These are phyloP conservation scores for Idaea straminata DNA, from an alignment of 2,888 invertebrate genomes.

Conservation along the genomic window DNA sequence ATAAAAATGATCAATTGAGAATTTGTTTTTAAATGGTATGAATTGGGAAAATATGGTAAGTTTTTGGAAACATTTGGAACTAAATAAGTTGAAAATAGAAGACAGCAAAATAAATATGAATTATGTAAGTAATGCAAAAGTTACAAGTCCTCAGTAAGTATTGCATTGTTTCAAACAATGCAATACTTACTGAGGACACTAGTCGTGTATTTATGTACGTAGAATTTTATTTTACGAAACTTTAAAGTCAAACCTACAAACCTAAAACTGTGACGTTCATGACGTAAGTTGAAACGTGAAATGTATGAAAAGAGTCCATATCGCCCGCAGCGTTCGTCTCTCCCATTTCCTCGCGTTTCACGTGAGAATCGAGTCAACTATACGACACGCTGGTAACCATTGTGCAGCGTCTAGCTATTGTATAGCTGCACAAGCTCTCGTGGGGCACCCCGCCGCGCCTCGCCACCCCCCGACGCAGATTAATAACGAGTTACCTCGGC, in stretches of 20 bases:
- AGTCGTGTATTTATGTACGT: too few relatives aligned
- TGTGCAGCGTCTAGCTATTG: slow-evolving; percentile 42
- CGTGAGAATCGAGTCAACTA: slow-evolving; percentile 53
- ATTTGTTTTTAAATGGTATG: too few relatives aligned
- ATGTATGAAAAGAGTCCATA: background rate
- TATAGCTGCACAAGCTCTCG: slow-evolving; percentile 38
- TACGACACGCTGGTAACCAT: slow-evolving; percentile 58
- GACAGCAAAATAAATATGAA: too few relatives aligned
- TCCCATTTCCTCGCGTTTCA: slow-evolving; percentile 52
- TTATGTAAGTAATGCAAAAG: too few relatives aligned
- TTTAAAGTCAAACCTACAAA: background rate
- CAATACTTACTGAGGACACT: too few relatives aligned
- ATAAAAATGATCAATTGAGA: too few relatives aligned
- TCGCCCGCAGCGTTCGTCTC: slow-evolving; percentile 12
- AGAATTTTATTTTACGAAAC: background rate
- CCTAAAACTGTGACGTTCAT: background rate
- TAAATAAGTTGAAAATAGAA: too few relatives aligned
- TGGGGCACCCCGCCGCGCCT: slow-evolving; percentile 21
- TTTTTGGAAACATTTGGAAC: too few relatives aligned
- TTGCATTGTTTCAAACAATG: too few relatives aligned
- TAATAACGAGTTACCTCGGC: slow-evolving; percentile 29
- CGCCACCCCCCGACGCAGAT: slow-evolving; percentile 17
- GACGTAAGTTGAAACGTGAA: background rate
- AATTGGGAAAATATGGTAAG: too few relatives aligned
- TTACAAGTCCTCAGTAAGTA: too few relatives aligned